Percentiles rank a stretch among this genome's conserved stretches.
Evolutionary conservation across 2,113 vertebrate genomes (phyloP).

Genomic region (Ailuropoda melanoleuca): DNA sequence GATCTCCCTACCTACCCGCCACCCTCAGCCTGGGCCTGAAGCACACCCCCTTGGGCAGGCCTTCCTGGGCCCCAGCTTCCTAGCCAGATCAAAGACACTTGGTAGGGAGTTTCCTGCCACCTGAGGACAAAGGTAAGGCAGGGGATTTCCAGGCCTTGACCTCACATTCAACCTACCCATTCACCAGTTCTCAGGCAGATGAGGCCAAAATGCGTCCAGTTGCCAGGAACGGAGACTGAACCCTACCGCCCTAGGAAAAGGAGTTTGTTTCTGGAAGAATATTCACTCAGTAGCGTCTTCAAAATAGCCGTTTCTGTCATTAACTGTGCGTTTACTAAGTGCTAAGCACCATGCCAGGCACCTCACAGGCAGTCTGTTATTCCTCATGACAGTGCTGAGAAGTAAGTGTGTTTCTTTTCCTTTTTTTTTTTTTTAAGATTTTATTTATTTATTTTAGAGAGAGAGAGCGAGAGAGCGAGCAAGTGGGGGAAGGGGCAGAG

Average conservation of each 20-base stretch:
- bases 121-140: neutral
- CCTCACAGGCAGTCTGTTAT: neutral
- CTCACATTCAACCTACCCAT: neutral
- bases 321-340: neutral
- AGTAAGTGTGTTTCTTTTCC: neutral
- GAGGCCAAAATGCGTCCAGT: neutral
- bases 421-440: neutral
- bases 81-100: neutral
- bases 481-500: neutral
- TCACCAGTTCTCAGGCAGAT: neutral
- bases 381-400: neutral
- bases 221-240: neutral
- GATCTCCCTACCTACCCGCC: neutral
- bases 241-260: neutral
- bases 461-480: neutral
- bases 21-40: neutral
- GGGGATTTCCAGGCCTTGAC: neutral
- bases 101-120: constrained; percentile 9
- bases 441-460: neutral
- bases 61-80: neutral
- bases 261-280: neutral
- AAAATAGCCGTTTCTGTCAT: neutral
- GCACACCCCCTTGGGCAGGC: neutral
- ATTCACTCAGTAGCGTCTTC: neutral
- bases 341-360: neutral